Conservation (phyloP, 2,113 vertebrate species). For the Ameiurus melas region DNA sequence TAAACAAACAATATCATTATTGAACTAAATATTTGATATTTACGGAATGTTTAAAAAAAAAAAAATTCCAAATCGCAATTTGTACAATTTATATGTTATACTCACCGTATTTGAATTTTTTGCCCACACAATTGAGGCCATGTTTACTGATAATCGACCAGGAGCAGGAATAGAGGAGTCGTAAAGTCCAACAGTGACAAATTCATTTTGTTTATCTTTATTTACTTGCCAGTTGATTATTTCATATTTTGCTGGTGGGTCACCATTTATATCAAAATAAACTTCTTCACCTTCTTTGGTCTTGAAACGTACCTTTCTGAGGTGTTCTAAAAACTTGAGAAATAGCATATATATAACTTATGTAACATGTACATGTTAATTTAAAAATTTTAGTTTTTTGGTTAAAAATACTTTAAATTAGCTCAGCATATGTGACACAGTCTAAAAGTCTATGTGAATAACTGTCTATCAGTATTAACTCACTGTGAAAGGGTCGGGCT, state of each 20-base stretch:
- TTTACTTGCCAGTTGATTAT: slow-evolving; percentile 71
- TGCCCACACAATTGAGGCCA: slow-evolving; percentile 62
- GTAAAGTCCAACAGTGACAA: slow-evolving; percentile 67
- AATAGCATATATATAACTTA: neutral
- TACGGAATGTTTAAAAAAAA: too few species aligned
- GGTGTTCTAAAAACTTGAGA: slow-evolving; percentile 63
- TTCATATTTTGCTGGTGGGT: slow-evolving; percentile 71
- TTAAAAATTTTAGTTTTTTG: too few species aligned
- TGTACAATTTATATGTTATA: neutral
- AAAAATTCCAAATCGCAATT: neutral
- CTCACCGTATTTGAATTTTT: slow-evolving; percentile 10
- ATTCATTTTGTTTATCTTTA: slow-evolving; percentile 53
- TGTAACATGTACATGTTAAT: too few species aligned
- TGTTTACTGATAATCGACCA: slow-evolving; percentile 59
- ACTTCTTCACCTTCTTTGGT: slow-evolving; percentile 70
- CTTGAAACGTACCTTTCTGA: slow-evolving; percentile 61
- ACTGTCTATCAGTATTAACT: neutral
- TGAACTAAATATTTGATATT: neutral
- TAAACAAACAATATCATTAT: neutral
- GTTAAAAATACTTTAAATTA: neutral
- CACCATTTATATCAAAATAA: slow-evolving; percentile 68
- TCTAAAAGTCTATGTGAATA: neutral
- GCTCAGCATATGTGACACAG: neutral
- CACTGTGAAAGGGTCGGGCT: slow-evolving; percentile 39
- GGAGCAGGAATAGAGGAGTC: slow-evolving; percentile 63